phyloP scores from a whole-genome alignment of 2,797 vertebrate genomes.

The Falco cherrug region DNA sequence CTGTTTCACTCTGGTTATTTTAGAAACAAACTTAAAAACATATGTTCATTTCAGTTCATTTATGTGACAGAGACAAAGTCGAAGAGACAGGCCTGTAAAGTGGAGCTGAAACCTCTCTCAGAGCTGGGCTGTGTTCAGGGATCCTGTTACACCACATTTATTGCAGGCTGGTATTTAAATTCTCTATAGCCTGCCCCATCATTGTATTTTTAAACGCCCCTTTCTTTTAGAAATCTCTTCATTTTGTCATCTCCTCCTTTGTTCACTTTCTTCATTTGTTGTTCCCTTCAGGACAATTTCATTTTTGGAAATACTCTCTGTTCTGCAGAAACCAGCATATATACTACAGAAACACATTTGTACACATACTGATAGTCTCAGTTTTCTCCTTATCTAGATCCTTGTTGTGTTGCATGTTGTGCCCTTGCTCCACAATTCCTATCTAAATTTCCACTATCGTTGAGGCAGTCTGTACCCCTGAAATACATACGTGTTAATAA shows the following conservation, averaged over 20 bases:
- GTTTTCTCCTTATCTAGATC: background rate
- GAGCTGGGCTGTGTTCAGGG: background rate
- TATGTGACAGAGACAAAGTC: conserved; percentile 49
- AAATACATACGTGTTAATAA: background rate
- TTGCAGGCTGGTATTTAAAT: conserved; percentile 27
- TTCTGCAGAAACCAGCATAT: background rate
- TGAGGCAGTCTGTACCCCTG: background rate
- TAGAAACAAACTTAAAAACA: conserved; percentile 63
- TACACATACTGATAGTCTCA: background rate
- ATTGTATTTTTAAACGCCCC: background rate
- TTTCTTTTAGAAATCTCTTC: background rate
- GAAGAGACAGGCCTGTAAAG: conserved; percentile 48
- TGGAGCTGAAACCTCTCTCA: conserved; percentile 34
- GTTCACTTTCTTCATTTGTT: background rate
- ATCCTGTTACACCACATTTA: conserved; percentile 3
- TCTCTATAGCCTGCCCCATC: background rate
- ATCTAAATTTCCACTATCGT: background rate
- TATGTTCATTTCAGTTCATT: conserved; percentile 54
- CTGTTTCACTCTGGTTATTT: conserved; percentile 39
- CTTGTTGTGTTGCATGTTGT: background rate
- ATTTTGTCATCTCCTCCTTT: background rate
- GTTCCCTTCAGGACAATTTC: background rate
- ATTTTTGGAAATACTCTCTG: background rate
- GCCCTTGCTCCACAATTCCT: background rate
- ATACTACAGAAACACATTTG: background rate